Evolutionary conservation across 2,888 invertebrate genomes (phyloP), one percentile per base, ranked within the genome.

Genomic region (Lamellibrachia satsuma): DNA sequence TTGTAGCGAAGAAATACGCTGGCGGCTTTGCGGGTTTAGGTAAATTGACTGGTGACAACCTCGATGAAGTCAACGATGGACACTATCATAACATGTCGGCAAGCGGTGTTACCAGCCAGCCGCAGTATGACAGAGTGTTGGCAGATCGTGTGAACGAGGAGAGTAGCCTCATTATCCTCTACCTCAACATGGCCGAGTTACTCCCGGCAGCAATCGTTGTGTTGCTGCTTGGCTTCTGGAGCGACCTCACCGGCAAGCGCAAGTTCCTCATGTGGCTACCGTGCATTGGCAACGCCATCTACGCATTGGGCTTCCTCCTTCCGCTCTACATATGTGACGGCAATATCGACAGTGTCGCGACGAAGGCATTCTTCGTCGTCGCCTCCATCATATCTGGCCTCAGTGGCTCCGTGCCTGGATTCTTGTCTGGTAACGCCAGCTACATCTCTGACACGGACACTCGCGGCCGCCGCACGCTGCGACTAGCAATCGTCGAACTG

Each of bases 241-340:
- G 96, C 94, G 96, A 96, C 92, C 94, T 95, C 91, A 96, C 95
- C 15, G 96, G 96, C 1, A 93, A 95, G 55, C 94, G 96, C 55
- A 95, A 95, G 92, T 96, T 96, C 91, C 94, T 96, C 92, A 94
- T 96, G 92, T 96, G 96, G 96, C 93, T 96, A 91, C 96, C 96
- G 7, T 95, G 95, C 7, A 93, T 96, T 1, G 96, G 96, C 52
- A 95, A 95, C 92, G 94, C 95, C 8, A 52, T 95, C 11, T 96
- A 96, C 93, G 95, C 95, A 7, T 93, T 96, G 27, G 95, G 94
- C 15, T 94, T 94, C 92, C 92, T 94, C 51, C 90, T 94, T 8
- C 94, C 94, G 52, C 91, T 94, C 90, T 94, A 94, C 92, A 92
- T 94, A 90, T 92, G 92, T 52, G 90, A 52, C 11, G 94, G 93